A percentile compares a stretch with the other conserved stretches of the same genome.
Conservation (phyloP, 2,888 invertebrate genomes). For the Quadriops clusia region DNA sequence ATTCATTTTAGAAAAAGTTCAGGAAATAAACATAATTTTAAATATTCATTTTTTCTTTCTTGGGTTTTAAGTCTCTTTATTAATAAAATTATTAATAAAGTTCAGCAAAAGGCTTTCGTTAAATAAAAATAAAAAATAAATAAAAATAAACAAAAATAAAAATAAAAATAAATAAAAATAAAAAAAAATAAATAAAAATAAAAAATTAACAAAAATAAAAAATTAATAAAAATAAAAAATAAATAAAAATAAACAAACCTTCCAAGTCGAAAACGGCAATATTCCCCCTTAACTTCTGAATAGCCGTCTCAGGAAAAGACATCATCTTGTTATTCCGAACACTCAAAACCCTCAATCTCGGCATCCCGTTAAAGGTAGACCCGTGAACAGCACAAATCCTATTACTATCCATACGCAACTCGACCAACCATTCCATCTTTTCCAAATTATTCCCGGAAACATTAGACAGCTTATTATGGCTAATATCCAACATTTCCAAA, state of each 20-base stretch:
- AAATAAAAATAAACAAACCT: constrained; percentile 42
- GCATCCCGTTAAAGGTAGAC: constrained; percentile 73
- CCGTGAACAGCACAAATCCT: constrained; percentile 69
- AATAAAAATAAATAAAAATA: background rate
- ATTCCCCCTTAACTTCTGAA: constrained; percentile 65
- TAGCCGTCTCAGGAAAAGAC: constrained; percentile 59
- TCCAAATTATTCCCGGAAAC: constrained; percentile 54
- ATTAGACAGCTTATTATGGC: constrained; percentile 61
- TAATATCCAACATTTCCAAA: constrained; percentile 75
- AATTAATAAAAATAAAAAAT: constrained; percentile 2
- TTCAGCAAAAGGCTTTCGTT: background rate
- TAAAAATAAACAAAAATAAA: background rate
- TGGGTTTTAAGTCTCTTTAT: too few relatives aligned
- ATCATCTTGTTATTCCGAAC: constrained; percentile 65
- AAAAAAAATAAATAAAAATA: constrained; percentile 1
- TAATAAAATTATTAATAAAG: constrained; percentile 2
- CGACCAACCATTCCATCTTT: constrained; percentile 76
- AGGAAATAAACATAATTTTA: too few relatives aligned
- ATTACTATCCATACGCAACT: constrained; percentile 76
- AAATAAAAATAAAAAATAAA: background rate
- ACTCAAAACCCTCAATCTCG: constrained; percentile 67
- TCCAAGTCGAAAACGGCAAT: constrained; percentile 75
- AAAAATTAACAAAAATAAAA: background rate
- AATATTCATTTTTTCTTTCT: too few relatives aligned
- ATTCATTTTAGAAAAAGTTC: too few relatives aligned